These are phyloP conservation scores for Brienomyrus brachyistius DNA, from an alignment of 2,113 vertebrate species.

Conservation along the genomic window DNA sequence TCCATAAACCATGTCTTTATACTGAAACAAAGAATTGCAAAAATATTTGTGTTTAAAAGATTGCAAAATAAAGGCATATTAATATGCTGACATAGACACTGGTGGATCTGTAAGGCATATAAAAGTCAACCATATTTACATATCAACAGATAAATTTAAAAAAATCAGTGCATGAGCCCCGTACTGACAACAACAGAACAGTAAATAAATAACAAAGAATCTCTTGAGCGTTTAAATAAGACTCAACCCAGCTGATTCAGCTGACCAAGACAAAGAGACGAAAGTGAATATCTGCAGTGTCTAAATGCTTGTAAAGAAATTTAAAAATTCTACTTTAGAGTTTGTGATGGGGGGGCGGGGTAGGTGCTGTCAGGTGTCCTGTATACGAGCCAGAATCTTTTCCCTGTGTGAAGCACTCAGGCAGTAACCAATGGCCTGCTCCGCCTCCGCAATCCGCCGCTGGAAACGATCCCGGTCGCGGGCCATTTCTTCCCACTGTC, in stretches of 20 bases:
- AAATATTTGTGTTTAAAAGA: constrained; percentile 9
- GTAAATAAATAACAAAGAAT: constrained; percentile 55
- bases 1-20: constrained; percentile 20
- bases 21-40: constrained; percentile 28
- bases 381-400: constrained; percentile 41
- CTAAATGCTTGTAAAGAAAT: constrained; percentile 26
- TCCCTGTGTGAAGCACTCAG: constrained; percentile 55
- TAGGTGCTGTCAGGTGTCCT: constrained; percentile 17
- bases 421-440: constrained; percentile 59
- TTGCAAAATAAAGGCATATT: constrained; percentile 36
- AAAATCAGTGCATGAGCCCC: constrained; percentile 53
- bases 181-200: constrained; percentile 38
- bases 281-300: constrained; percentile 23
- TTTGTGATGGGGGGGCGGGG: background rate
- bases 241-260: background rate
- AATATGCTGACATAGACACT: constrained; percentile 51
- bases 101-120: constrained; percentile 53
- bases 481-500: constrained; percentile 76
- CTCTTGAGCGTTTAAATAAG: constrained; percentile 13
- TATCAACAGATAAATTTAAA: constrained; percentile 31
- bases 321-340: constrained; percentile 16
- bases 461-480: constrained; percentile 73
- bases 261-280: background rate
- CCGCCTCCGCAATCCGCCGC: constrained; percentile 58
- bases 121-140: constrained; percentile 36